These are phyloP conservation scores for Pipistrellus pipistrellus DNA, from an alignment of 2,797 vertebrate species.

Conservation along the genomic window DNA sequence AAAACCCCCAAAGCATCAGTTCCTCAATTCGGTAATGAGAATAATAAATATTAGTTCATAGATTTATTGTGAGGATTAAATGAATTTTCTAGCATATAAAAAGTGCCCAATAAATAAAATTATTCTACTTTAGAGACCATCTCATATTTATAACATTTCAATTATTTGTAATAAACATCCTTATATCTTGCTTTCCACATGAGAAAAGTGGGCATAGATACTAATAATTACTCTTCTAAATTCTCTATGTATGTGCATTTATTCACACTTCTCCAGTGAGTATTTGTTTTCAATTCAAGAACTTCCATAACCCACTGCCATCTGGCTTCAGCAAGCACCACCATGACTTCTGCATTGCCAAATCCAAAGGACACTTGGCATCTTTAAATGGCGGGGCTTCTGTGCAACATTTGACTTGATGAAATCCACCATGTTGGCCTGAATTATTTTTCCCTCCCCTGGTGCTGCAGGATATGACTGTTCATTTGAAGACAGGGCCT, in stretches of 20 bases:
- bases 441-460: not conserved
- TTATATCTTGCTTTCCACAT: not conserved
- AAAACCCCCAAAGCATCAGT: not conserved
- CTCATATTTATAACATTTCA: not conserved
- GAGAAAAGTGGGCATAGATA: not conserved
- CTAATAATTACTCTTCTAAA: not conserved
- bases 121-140: not conserved
- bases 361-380: not conserved
- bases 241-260: not conserved
- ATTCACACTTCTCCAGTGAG: not conserved
- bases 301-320: not conserved
- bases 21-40: not conserved
- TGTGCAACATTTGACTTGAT: not conserved
- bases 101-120: not conserved
- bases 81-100: not conserved
- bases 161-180: not conserved
- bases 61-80: not conserved
- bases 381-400: not conserved
- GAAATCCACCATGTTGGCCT: too few relatives aligned
- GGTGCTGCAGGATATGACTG: not conserved
- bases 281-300: not conserved
- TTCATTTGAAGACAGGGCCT: not conserved
- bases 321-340: not conserved
- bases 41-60: not conserved
- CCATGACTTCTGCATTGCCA: not conserved